Conservation (phyloP, 2,888 invertebrate species). For the Mythimna pallens region DNA sequence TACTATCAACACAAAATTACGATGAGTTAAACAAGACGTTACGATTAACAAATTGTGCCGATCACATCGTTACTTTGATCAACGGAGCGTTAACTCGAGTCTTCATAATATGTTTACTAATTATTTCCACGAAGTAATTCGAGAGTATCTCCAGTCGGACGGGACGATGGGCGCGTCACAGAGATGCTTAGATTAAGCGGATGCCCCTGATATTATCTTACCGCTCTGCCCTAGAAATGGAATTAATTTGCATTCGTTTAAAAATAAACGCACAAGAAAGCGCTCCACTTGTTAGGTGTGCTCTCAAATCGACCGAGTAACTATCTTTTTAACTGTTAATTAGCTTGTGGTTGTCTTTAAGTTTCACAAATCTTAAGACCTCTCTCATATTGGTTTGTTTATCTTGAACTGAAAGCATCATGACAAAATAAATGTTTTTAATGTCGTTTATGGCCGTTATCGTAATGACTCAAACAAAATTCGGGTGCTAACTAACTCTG, state of each 20-base stretch:
- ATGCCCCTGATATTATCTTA: conserved; percentile 80
- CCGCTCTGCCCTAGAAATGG: conserved; percentile 78
- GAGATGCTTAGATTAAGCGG: conserved; percentile 76
- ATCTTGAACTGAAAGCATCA: background rate
- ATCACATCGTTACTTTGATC: conserved; percentile 69
- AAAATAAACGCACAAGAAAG: conserved; percentile 72
- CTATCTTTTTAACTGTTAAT: conserved; percentile 66
- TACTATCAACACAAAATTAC: conserved; percentile 60
- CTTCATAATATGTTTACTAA: conserved; percentile 73
- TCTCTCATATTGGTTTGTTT: conserved; percentile 10
- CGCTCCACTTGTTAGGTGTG: conserved; percentile 70
- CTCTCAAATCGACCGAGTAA: conserved; percentile 71
- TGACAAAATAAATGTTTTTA: background rate
- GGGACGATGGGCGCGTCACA: conserved; percentile 72
- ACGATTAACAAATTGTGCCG: conserved; percentile 67
- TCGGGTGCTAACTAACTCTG: background rate
- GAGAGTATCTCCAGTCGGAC: conserved; percentile 68
- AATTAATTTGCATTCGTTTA: conserved; percentile 81
- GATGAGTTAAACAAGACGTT: conserved; percentile 66
- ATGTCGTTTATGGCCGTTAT: background rate
- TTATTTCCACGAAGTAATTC: conserved; percentile 75
- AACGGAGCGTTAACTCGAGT: conserved; percentile 68
- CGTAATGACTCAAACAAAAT: background rate
- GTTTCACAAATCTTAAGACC: conserved; percentile 41
- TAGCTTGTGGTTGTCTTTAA: conserved; percentile 51